Evolutionary conservation across 2,888 invertebrate genomes (phyloP), one percentile per base, ranked within the genome.

Genomic region (Eucriotettix oculatus): DNA sequence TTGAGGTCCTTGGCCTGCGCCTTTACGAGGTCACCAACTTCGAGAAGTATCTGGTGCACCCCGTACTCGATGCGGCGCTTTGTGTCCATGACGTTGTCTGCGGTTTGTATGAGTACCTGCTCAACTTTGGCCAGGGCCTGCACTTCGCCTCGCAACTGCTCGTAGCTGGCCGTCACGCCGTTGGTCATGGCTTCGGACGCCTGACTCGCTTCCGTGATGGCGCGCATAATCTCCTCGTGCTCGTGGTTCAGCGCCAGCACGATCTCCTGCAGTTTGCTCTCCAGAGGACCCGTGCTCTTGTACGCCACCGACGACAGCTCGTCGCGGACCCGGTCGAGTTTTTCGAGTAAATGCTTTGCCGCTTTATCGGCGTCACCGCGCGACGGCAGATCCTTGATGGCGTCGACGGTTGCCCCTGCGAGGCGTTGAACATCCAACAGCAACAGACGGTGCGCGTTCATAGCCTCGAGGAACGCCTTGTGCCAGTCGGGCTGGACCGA

Each of bases 51-150:
- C 72, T 90, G 87, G 68, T 88, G 85, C 0, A 90, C 85, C 10
- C 89, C 88, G 68, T 89, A 90, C 69, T 92, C 91, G 14, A 93
- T 81, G 54, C 89, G 80, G 58, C 89, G 83, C 72, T 90, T 92
- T 1, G 86, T 89, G 62, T 90, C 89, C 68, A 90, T 72, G 43
- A 91, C 88, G 69, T 87, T 85, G 74, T 92, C 91, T 0, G 90
- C 87, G 54, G 88, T 91, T 69, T 88, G 85, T 57, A 89, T 76
- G 73, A 91, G 79, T 3, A 91, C 84, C 65, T 84, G 82, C 69
- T 90, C 90, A 61, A 86, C 82, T 69, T 86, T 87, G 2, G 81
- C 78, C 58, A 91, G 74, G 3, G 79, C 75, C 67, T 79, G 75
- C 9, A 83, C 73, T 59, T 66, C 66, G 56, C 58, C 75, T 56